Base-by-base conservation (phyloP, 2,888 invertebrate species). In the Folsomia manolachei region DNA sequence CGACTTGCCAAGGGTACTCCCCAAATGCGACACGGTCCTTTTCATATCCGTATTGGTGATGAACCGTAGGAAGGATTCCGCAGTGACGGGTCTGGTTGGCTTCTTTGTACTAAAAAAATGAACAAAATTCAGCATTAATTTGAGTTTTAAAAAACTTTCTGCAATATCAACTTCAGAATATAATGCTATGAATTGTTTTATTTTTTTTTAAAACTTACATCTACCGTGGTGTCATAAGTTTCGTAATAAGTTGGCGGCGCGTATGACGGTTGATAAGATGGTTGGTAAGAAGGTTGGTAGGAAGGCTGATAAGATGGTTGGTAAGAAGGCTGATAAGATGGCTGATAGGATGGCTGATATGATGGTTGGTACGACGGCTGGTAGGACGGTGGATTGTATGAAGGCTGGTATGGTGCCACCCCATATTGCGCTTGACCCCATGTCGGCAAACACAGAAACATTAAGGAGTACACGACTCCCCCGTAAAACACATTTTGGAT, bases 1-100 rank as follows among this genome's bases (percentile, higher is more conserved):
- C 77, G 26, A 78, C 80, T 24, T 78, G 78, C 80, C 80, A 80
- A 7, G 80, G 79, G 67, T 79, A 78, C 71, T 80, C 74, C 21
- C 80, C 80, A 23, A 79, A 80, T 11, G 76, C 67, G 0, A 78
- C 77, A 21, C 76, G 70, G 21, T 77, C 75, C 65, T 77, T 78
- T 4, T 76, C 73, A 52, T 77, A 74, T 18, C 80, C 80, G 63
- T 76, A 79, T 53, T 72, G 75, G 63, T 72, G 70, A 53, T 80
- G 80, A 39, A 79, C 78, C 7, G 75, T 70, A n/a, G 80, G 80
- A 62, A 78, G 77, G 21, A 80, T 67, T 71, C 80, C 80, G 69
- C 80, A 80, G 63, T 69, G 74, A 60, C 71, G 67, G 2, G 78
- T 79, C 51, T 70, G 67, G 53, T 80, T 80, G 11, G 79, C 77